Conservation (phyloP, 2,113 vertebrate species). For the Parotia lawesii region DNA sequence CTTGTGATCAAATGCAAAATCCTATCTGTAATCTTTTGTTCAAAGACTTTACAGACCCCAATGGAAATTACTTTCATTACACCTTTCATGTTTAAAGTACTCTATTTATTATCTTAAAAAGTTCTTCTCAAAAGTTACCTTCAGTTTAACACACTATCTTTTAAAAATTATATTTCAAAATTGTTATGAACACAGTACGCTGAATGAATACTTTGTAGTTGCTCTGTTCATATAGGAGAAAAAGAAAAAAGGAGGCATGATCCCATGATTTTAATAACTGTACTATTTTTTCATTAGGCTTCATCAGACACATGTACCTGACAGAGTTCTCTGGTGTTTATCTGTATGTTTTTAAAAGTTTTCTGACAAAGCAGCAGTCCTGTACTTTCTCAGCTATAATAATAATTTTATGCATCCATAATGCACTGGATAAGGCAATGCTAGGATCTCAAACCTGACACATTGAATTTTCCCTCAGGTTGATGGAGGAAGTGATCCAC, state of each 20-base stretch:
- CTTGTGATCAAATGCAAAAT: background rate
- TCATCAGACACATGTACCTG: background rate
- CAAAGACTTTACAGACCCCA: background rate
- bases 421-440: background rate
- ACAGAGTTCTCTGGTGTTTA: background rate
- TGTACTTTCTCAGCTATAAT: background rate
- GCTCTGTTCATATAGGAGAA: background rate
- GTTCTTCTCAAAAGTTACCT: background rate
- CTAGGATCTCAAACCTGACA: background rate
- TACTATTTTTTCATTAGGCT: background rate
- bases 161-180: background rate
- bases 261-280: background rate
- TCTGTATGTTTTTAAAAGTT: background rate
- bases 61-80: background rate
- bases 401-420: background rate
- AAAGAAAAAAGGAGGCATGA: background rate
- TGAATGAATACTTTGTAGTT: background rate
- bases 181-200: background rate
- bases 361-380: background rate
- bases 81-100: background rate
- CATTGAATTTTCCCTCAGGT: background rate
- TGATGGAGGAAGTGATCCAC: background rate
- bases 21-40: background rate
- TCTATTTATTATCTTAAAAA: background rate
- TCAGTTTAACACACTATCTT: background rate